phyloP scores from a whole-genome alignment of 2,797 vertebrate species.

The Neosalanx taihuensis region DNA sequence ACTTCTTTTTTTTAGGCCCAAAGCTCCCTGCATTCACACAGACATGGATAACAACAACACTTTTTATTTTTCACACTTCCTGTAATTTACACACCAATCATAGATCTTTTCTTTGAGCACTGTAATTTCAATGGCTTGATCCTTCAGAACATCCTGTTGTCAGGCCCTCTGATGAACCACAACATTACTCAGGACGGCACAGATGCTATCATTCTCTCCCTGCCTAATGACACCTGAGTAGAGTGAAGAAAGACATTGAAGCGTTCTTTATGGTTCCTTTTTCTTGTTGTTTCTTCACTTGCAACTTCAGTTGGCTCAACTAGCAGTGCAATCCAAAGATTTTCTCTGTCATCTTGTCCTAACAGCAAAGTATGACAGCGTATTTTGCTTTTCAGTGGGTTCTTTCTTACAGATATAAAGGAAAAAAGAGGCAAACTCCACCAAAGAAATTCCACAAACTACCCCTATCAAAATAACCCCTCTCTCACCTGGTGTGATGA shows the following conservation, averaged over 20 bases:
- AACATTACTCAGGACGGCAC: conserved; percentile 51
- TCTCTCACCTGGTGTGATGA: neutral
- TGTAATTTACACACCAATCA: conserved; percentile 53
- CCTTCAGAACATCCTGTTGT: conserved; percentile 71
- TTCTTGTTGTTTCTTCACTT: conserved; percentile 59
- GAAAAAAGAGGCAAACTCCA: neutral
- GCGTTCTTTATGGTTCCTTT: conserved; percentile 59
- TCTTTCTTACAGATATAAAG: neutral
- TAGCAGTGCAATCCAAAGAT: conserved; percentile 2
- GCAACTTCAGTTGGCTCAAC: conserved; percentile 27
- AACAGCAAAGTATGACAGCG: neutral
- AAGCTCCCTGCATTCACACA: neutral
- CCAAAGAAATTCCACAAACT: neutral
- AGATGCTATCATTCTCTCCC: conserved; percentile 52
- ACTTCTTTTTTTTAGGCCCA: no score
- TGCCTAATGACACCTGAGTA: conserved; percentile 62
- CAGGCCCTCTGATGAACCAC: conserved; percentile 47
- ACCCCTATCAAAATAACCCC: neutral
- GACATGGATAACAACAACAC: conserved; percentile 29
- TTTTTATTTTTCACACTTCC: conserved; percentile 49
- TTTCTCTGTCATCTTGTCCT: conserved; percentile 53
- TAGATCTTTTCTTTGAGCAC: conserved; percentile 35
- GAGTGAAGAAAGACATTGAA: conserved; percentile 54
- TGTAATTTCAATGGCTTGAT: conserved; percentile 59
- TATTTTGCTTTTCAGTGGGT: neutral